Conservation (phyloP, 2,113 vertebrate genomes). For the Channa argus region DNA sequence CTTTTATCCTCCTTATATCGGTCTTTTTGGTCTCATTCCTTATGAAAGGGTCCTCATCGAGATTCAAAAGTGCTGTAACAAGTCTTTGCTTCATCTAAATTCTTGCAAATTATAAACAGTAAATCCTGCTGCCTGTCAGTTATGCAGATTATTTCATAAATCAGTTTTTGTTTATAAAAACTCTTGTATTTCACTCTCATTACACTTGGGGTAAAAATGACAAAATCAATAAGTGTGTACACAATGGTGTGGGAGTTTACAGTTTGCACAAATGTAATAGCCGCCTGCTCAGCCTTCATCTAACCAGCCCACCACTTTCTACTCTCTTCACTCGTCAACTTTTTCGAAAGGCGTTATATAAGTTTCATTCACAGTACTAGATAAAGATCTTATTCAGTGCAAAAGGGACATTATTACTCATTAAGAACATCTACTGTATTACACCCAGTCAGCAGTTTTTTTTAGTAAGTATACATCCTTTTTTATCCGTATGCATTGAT, state of each 20-base stretch:
- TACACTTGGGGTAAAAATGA: not conserved
- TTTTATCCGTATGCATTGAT: slow-evolving; percentile 32
- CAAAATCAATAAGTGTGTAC: not conserved
- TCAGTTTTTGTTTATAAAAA: not conserved
- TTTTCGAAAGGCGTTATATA: slow-evolving; percentile 30
- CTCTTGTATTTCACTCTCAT: not conserved
- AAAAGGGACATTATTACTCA: slow-evolving; percentile 12
- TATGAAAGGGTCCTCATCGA: too few relatives aligned
- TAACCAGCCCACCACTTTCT: slow-evolving; percentile 24
- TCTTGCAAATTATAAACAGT: not conserved
- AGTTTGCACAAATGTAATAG: slow-evolving; percentile 17
- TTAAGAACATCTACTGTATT: slow-evolving; percentile 20
- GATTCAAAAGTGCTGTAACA: not conserved
- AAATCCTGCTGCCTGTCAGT: not conserved
- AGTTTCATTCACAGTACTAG: slow-evolving; percentile 28
- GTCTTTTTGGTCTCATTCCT: too few relatives aligned
- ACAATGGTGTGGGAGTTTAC: slow-evolving; percentile 1
- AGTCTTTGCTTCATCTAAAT: not conserved
- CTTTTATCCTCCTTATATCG: not conserved
- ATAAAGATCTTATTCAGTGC: slow-evolving; percentile 50
- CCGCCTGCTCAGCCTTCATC: slow-evolving; percentile 11
- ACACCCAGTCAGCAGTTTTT: slow-evolving; percentile 36
- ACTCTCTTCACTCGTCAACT: slow-evolving; percentile 16
- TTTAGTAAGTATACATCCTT: slow-evolving; percentile 28
- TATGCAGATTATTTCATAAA: not conserved